Evolutionary conservation across 2,888 invertebrate genomes (phyloP).

Genomic region (Penaeus monodon): DNA sequence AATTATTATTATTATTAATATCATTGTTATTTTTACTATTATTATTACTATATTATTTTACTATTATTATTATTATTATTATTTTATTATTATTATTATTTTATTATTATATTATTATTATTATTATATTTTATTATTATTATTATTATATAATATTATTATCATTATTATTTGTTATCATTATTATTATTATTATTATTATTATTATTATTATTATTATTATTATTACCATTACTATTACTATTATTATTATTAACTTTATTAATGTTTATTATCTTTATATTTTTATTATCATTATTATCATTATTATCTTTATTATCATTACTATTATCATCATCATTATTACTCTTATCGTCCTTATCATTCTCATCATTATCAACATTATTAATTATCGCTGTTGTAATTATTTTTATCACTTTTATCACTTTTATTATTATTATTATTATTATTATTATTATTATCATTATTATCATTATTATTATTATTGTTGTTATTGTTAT

Average conservation of each 20-base stretch:
- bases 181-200: not conserved
- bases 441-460: too few relatives aligned
- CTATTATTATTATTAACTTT: not conserved
- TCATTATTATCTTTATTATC: not conserved
- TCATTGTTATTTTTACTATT: not conserved
- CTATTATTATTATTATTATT: not conserved
- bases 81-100: slow-evolving; percentile 7
- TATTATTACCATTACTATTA: not conserved
- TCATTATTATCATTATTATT: too few relatives aligned
- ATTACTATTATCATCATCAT: not conserved
- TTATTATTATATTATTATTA: not conserved
- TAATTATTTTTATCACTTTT: too few relatives aligned
- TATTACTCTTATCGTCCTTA: not conserved
- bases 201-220: slow-evolving; percentile 18
- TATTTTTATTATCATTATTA: not conserved
- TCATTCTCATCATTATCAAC: too few relatives aligned
- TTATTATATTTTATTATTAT: not conserved
- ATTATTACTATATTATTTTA: not conserved
- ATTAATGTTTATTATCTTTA: slow-evolving; percentile 7
- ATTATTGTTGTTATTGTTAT: too few relatives aligned
- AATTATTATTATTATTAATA: not conserved
- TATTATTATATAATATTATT: not conserved
- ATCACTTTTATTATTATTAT: too few relatives aligned
- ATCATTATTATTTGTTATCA: not conserved
- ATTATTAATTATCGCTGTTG: too few relatives aligned